Conservation (phyloP, 2,113 vertebrate species). For the Speoplatyrhinus poulsoni region DNA sequence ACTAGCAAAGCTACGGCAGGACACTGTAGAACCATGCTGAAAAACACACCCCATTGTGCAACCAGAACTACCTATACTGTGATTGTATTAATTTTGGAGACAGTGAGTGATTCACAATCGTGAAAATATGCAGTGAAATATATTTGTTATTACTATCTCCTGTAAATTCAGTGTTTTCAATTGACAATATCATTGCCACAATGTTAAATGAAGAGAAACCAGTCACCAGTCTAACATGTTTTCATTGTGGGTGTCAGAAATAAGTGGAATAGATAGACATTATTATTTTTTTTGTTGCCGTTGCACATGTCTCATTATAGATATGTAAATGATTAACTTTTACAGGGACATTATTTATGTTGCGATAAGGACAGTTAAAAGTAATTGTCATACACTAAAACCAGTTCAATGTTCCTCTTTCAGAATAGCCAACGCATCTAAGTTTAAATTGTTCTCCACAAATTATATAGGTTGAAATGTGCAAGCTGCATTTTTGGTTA, state of each 20-base stretch:
- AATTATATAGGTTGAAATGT: slow-evolving; percentile 4
- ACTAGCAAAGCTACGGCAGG: neutral
- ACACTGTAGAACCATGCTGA: neutral
- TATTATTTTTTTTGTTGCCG: slow-evolving; percentile 61
- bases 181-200: neutral
- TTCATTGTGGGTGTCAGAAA: slow-evolving; percentile 15
- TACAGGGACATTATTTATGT: slow-evolving; percentile 80
- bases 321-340: slow-evolving; percentile 75
- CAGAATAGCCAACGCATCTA: neutral
- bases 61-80: slow-evolving; percentile 56
- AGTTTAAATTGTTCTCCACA: too few relatives aligned
- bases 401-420: slow-evolving; percentile 19
- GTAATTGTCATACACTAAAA: slow-evolving; percentile 47
- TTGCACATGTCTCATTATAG: slow-evolving; percentile 58
- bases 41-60: neutral
- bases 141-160: neutral
- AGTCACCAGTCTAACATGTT: slow-evolving; percentile 5
- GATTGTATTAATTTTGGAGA: slow-evolving; percentile 20
- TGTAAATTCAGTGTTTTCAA: neutral
- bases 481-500: neutral
- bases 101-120: slow-evolving; percentile 18
- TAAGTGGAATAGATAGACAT: slow-evolving; percentile 33
- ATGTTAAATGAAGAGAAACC: slow-evolving; percentile 18
- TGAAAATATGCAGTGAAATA: slow-evolving; percentile 14
- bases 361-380: slow-evolving; percentile 74